These are phyloP conservation scores for Cheiracanthium punctorium DNA, from an alignment of 2,888 invertebrate species.

Conservation along the genomic window DNA sequence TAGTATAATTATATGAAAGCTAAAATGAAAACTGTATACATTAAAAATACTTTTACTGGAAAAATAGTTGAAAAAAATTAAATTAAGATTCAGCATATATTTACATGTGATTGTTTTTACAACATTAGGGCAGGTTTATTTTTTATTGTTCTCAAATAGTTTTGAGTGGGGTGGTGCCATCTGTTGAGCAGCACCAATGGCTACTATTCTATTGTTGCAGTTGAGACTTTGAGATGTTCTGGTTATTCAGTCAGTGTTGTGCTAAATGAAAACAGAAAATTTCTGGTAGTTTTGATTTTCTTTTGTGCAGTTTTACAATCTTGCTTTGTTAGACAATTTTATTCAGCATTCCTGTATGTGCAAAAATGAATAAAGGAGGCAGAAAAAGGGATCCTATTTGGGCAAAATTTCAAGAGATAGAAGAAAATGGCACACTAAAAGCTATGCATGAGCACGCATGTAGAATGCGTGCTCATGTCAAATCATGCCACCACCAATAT, in stretches of 20 bases:
- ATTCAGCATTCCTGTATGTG: neutral
- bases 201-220: neutral
- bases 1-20: too few relatives aligned
- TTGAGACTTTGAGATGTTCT: neutral
- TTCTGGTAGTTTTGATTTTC: neutral
- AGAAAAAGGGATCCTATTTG: neutral
- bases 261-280: neutral
- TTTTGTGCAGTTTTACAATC: neutral
- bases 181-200: too few relatives aligned
- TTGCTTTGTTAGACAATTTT: neutral
- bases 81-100: too few relatives aligned
- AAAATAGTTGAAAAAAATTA: too few relatives aligned
- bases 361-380: constrained; percentile 3
- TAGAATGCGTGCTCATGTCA: neutral
- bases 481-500: neutral
- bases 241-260: constrained; percentile 8
- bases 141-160: too few relatives aligned
- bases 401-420: constrained; percentile 12
- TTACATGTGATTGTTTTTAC: too few relatives aligned
- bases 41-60: too few relatives aligned
- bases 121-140: too few relatives aligned
- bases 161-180: too few relatives aligned
- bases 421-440: neutral
- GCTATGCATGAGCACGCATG: neutral
- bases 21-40: too few relatives aligned